Conservation (phyloP, 2,888 invertebrate genomes). For the Tetranychus piercei region DNA sequence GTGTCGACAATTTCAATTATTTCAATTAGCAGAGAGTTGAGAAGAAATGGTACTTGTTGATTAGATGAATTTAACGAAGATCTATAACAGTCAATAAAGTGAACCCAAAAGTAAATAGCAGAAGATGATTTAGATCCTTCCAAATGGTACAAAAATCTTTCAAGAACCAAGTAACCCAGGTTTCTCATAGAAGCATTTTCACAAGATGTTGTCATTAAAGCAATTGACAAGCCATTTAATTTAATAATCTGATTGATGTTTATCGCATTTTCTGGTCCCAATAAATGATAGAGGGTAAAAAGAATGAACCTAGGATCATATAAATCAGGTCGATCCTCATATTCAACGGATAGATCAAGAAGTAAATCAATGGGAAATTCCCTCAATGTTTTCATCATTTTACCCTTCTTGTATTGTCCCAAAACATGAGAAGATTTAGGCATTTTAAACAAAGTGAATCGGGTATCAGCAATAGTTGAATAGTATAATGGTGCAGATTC, state of each 20-base stretch:
- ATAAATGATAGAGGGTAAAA: not conserved
- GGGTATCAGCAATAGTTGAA: not conserved
- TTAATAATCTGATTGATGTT: not conserved
- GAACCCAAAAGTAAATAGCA: not conserved
- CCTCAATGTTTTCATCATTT: not conserved
- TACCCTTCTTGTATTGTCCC: not conserved
- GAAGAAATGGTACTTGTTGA: not conserved
- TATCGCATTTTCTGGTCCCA: not conserved
- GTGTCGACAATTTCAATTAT: not conserved
- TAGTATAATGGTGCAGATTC: not conserved
- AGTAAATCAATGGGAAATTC: not conserved
- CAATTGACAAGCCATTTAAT: not conserved
- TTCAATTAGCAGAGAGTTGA: not conserved
- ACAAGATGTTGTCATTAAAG: not conserved
- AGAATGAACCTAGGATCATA: slow-evolving; percentile 9
- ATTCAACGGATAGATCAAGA: not conserved
- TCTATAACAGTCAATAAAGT: slow-evolving; percentile 4
- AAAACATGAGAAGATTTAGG: not conserved
- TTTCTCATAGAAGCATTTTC: not conserved
- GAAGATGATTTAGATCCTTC: slow-evolving; percentile 4
- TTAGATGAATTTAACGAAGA: not conserved
- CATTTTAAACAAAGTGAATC: not conserved
- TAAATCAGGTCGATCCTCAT: not conserved
- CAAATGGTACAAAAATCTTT: slow-evolving; percentile 2
- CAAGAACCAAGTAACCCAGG: not conserved